Evolutionary conservation across 2,888 invertebrate genomes (phyloP), one percentile per base, ranked within the genome.

Genomic region (Lochmaea capreae): DNA sequence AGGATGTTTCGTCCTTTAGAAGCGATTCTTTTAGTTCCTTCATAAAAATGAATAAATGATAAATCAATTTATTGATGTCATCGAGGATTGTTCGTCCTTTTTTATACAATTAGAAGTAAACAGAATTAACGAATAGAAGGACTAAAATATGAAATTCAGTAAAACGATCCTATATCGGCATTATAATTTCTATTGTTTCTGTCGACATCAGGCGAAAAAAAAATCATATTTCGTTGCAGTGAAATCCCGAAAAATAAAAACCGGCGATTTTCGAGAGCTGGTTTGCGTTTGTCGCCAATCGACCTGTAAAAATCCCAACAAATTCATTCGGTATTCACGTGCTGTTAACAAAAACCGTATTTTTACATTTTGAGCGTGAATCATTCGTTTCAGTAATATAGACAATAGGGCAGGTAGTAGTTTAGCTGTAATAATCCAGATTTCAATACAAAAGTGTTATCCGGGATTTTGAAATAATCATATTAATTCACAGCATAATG

Each of bases 201-300:
- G 54, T 16, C 16, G 16, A 16, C 54, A 18, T 54, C 54, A 54
- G 9, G 2, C 54, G 3, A 54, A 54, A 54, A 54, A 52, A 52
- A 54, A 10, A 54, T 16, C 6, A 54, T 54, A 54, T 54, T 54
- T 54, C 18, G 16, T 54, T 8, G 16, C 3, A 54, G 18, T 10
- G 54, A 16, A 54, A 54, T 54, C 16, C 18, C 10, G 54, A 26
- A 59, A 33, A 57, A 57, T 6, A 9, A 12, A 59, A 59, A 59
- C 18, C 43, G 10, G 43, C 43, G 62, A 63, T 63, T 63, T 63
- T 63, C 16, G 42, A 63, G 43, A 63, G 43, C 62, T 63, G 43
- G 43, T 63, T 33, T n/a, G 18, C 12, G 18, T 63, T 63, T 63
- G 62, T 16, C 62, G 62, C 62, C 43, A 43, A 63, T 63, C 62